Evolutionary conservation across 2,113 vertebrate genomes (phyloP), one percentile per base, ranked within the genome.

Genomic region (Morone chrysops): DNA sequence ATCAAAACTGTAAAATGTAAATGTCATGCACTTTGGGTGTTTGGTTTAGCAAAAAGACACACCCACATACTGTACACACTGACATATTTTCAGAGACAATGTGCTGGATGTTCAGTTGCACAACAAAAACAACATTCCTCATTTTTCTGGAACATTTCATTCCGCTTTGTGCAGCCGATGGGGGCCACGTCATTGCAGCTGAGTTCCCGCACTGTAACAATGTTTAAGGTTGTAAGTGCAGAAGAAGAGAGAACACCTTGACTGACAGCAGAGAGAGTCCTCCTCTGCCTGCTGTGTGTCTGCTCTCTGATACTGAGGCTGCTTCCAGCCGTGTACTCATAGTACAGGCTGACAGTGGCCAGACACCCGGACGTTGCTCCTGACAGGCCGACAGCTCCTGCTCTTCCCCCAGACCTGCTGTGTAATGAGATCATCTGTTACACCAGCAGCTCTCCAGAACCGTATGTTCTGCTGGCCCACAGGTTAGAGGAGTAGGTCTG

Each of bases 251-350:
- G 41, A 31, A 48, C 73, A 20, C 7, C 14, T 20, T 80, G 74
- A 78, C 51, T 65, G 84, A 80, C 82, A 66, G 47, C 68, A 41
- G 57, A 38, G 36, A 43, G 51, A 45, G 45, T 14, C 41, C 18
- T 50, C 36, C 51, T 50, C 63, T 12, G 38, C 20, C 63, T 56
- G 75, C 47, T 22, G 41, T 38, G 54, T 59, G 43, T 83, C 56
- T 68, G 51, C 47, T 53, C 70, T 65, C 59, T 69, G 59, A 59
- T 65, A 53, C 10, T 4, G 47, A 60, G 20, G 41, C 57, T 2
- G 62, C 69, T 75, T 75, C 59, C 41, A 70, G 75, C 47, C n/a
- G 43, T 77, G 85, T 91, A 67, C 83, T 85, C 89, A 36, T 25
- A 5, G 71, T 6, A 16, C 54, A 31, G 18, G 56, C 74, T 65